These are phyloP conservation scores for Hylyphantes graminicola DNA, from an alignment of 1,140 invertebrate species.

Conservation along the genomic window DNA sequence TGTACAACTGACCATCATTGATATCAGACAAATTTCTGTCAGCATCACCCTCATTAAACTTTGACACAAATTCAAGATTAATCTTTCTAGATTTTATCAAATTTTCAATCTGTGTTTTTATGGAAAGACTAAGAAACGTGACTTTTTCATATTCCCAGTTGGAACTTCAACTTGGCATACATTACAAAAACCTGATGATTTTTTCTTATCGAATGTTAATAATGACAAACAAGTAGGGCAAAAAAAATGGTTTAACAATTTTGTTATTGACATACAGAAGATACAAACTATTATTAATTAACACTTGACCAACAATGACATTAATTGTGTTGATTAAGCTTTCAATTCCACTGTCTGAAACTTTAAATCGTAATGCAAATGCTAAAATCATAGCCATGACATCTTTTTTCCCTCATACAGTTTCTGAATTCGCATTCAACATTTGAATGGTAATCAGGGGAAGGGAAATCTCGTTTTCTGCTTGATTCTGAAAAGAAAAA, in stretches of 20 bases:
- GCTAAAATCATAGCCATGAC: neutral
- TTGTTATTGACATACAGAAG: neutral
- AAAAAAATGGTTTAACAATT: constrained; percentile 12
- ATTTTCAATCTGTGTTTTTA: constrained; percentile 1
- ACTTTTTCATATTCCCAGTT: neutral
- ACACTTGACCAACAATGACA: neutral
- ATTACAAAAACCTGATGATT: neutral
- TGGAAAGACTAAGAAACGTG: neutral
- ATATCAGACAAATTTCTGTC: neutral
- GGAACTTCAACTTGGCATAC: neutral
- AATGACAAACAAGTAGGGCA: neutral
- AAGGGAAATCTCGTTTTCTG: too few species aligned
- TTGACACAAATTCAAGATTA: neutral
- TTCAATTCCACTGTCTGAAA: neutral
- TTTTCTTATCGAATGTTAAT: neutral
- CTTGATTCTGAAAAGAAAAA: too few species aligned
- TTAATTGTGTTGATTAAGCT: neutral
- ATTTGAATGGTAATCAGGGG: too few species aligned
- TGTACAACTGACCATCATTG: constrained; percentile 14
- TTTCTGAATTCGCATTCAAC: too few species aligned
- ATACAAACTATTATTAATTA: neutral
- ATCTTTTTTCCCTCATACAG: too few species aligned
- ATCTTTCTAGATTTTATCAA: neutral
- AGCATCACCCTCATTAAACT: neutral
- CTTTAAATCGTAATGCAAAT: neutral